Conservation (phyloP, 2,888 invertebrate species). For the Sarcophaga subvicina region DNA sequence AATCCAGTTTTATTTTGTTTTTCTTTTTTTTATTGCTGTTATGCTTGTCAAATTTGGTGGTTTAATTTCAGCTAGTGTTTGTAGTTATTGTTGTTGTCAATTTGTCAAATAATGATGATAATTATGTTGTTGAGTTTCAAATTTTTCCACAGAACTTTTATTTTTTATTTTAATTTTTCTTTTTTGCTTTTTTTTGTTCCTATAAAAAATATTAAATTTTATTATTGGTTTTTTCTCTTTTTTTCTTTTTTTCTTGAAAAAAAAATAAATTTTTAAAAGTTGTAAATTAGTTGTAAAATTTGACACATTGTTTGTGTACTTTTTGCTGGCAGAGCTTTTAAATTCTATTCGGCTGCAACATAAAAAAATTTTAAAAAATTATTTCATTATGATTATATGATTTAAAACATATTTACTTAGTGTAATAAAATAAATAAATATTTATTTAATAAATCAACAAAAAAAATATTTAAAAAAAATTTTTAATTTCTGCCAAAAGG, state of each 20-base stretch:
- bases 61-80: slow-evolving; percentile 25
- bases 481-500: no score
- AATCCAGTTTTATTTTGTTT: slow-evolving; percentile 34
- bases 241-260: no score
- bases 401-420: slow-evolving; percentile 9
- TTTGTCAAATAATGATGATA: slow-evolving; percentile 59
- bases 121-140: slow-evolving; percentile 42
- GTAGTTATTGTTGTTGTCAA: slow-evolving; percentile 45
- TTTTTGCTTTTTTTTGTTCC: slow-evolving; percentile 23
- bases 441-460: neutral
- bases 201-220: neutral
- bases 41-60: slow-evolving; percentile 46
- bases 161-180: no score
- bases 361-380: neutral
- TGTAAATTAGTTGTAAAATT: slow-evolving; percentile 50
- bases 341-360: slow-evolving; percentile 4
- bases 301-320: slow-evolving; percentile 30
- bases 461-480: no score
- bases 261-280: slow-evolving; percentile 1
- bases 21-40: no score
- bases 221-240: no score
- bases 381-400: slow-evolving; percentile 27
- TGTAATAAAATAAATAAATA: no score
- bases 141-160: slow-evolving; percentile 10
- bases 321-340: slow-evolving; percentile 18